Evolutionary conservation across 2,888 invertebrate genomes (phyloP).

Genomic region (Falcaria lacertinaria): DNA sequence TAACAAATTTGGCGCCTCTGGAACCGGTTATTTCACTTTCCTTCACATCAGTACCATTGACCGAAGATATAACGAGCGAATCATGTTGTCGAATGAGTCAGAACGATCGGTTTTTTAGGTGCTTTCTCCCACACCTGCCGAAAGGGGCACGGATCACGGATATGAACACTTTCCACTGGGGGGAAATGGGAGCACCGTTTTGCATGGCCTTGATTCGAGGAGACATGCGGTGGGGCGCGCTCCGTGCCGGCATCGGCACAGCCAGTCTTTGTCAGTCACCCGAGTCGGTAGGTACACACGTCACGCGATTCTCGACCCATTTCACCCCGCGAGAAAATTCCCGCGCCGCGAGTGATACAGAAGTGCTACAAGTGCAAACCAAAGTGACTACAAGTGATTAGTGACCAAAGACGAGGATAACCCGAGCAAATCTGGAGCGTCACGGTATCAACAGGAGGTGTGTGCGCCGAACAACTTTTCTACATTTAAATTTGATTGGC

Average conservation of each 20-base stretch:
- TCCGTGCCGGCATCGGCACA: constrained; percentile 26
- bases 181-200: constrained; percentile 72
- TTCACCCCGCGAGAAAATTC: constrained; percentile 23
- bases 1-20: constrained; percentile 43
- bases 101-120: constrained; percentile 66
- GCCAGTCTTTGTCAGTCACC: constrained; percentile 47
- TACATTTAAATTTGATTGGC: constrained; percentile 8
- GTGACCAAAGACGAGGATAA: constrained; percentile 43
- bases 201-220: constrained; percentile 71
- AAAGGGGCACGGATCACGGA: constrained; percentile 73
- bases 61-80: constrained; percentile 41
- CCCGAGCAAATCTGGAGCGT: constrained; percentile 64
- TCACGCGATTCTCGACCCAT: constrained; percentile 13
- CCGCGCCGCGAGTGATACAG: constrained; percentile 50
- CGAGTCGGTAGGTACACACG: constrained; percentile 28
- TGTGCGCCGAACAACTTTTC: constrained; percentile 23
- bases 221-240: constrained; percentile 33
- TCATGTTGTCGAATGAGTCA: constrained; percentile 66
- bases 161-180: constrained; percentile 72
- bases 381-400: constrained; percentile 38
- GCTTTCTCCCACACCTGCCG: constrained; percentile 77
- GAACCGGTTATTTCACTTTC: constrained; percentile 72
- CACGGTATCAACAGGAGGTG: constrained; percentile 51
- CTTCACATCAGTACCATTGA: constrained; percentile 32
- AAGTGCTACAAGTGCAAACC: constrained; percentile 43